Conservation (phyloP, 2,888 invertebrate genomes). For the Epirrhoe tristata region DNA sequence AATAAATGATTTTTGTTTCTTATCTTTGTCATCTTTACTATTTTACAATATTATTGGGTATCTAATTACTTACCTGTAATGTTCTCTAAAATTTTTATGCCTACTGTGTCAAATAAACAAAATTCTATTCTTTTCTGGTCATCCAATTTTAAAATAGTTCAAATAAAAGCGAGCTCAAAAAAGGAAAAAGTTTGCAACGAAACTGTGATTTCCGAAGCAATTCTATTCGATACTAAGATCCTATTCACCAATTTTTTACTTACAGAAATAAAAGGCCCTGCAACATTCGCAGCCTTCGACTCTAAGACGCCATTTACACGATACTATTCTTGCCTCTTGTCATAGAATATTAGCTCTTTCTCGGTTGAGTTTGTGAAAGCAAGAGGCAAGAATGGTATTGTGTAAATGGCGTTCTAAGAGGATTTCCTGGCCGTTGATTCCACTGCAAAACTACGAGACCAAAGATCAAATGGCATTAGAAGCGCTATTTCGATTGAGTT, state of each 20-base stretch:
- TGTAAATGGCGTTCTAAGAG: slow-evolving; percentile 5
- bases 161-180: too few species aligned
- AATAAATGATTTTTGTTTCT: too few species aligned
- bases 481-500: slow-evolving; percentile 21
- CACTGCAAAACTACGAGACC: slow-evolving; percentile 14
- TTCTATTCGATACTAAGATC: slow-evolving; percentile 5
- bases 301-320: background rate
- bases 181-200: background rate
- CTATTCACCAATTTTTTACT: slow-evolving; percentile 3
- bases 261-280: slow-evolving; percentile 19
- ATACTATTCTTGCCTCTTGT: too few species aligned
- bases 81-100: too few species aligned
- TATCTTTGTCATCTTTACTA: too few species aligned
- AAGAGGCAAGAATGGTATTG: background rate
- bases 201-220: background rate
- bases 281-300: background rate
- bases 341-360: too few species aligned
- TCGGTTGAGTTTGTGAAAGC: background rate
- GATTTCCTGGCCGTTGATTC: slow-evolving; percentile 20
- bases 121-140: too few species aligned
- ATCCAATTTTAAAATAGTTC: too few species aligned
- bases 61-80: too few species aligned
- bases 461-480: slow-evolving; percentile 28
- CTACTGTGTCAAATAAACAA: too few species aligned
- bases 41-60: too few species aligned